phyloP scores from a whole-genome alignment of 2,888 invertebrate species.

The Dynastes grantii region DNA sequence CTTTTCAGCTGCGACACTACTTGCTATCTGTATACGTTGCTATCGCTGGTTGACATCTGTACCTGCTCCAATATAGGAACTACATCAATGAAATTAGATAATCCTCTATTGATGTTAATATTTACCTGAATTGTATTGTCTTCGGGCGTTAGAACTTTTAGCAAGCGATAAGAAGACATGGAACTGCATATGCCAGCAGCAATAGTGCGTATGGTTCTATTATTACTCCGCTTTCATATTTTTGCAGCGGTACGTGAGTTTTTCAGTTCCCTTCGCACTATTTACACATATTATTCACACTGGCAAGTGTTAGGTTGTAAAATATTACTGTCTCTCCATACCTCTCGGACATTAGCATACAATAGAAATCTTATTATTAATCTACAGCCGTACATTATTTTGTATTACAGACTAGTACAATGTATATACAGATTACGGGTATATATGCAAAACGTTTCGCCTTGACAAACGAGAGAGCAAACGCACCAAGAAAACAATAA shows the following conservation, averaged over 20 bases:
- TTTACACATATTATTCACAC: conserved; percentile 52
- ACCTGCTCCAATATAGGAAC: too few species aligned
- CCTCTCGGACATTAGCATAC: conserved; percentile 60
- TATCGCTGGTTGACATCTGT: too few species aligned
- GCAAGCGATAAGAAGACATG: too few species aligned
- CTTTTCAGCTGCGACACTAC: too few species aligned
- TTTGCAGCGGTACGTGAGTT: conserved; percentile 9
- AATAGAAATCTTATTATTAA: conserved; percentile 63
- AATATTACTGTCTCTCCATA: conserved; percentile 60
- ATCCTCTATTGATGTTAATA: too few species aligned
- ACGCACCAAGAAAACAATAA: conserved; percentile 46
- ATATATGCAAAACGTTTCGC: conserved; percentile 51
- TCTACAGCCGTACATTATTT: conserved; percentile 61
- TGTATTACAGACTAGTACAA: conserved; percentile 48
- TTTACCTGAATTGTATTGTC: too few species aligned
- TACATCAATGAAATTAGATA: too few species aligned
- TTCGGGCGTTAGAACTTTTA: too few species aligned
- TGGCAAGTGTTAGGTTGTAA: conserved; percentile 55
- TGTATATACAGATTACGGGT: conserved; percentile 42
- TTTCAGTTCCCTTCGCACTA: conserved; percentile 28
- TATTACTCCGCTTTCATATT: conserved; percentile 13
- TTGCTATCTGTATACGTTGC: too few species aligned
- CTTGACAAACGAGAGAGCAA: conserved; percentile 47
- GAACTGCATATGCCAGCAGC: too few species aligned
- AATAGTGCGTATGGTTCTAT: too few species aligned